Percentiles rank a stretch among this genome's conserved stretches.
These are phyloP conservation scores for Albula glossodonta DNA, from an alignment of 2,113 vertebrate species.

Conservation along the genomic window DNA sequence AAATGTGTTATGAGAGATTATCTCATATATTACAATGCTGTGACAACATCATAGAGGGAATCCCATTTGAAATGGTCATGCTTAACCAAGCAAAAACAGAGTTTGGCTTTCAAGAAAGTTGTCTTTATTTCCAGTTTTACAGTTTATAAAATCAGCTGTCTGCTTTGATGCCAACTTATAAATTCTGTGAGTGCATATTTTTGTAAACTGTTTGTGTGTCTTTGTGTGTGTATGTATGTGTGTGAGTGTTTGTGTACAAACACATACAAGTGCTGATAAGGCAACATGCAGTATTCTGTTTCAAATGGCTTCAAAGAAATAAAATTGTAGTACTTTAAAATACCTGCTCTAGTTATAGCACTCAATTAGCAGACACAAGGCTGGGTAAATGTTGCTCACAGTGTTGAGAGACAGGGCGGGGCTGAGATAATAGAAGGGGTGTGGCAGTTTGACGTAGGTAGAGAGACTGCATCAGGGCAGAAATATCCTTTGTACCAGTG, in stretches of 20 bases:
- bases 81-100: neutral
- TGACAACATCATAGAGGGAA: neutral
- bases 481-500: neutral
- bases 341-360: neutral
- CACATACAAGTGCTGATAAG: slow-evolving; percentile 31
- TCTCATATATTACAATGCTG: neutral
- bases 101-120: slow-evolving; percentile 37
- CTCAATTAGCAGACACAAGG: slow-evolving; percentile 10
- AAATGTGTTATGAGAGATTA: neutral
- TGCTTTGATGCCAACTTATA: slow-evolving; percentile 31
- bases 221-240: neutral
- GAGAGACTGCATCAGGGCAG: neutral
- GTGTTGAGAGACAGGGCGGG: slow-evolving; percentile 15
- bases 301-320: slow-evolving; percentile 12
- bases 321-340: slow-evolving; percentile 31
- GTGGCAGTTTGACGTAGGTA: neutral
- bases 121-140: slow-evolving; percentile 36
- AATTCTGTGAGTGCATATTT: slow-evolving; percentile 2
- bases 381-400: slow-evolving; percentile 26
- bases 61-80: neutral
- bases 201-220: neutral
- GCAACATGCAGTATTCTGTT: slow-evolving; percentile 42
- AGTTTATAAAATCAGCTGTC: slow-evolving; percentile 42
- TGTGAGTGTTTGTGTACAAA: neutral
- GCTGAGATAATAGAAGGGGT: neutral